A percentile compares a stretch with the other conserved stretches of the same genome.
Conservation (phyloP, 1,140 invertebrate genomes). For the Drosophila miranda region DNA sequence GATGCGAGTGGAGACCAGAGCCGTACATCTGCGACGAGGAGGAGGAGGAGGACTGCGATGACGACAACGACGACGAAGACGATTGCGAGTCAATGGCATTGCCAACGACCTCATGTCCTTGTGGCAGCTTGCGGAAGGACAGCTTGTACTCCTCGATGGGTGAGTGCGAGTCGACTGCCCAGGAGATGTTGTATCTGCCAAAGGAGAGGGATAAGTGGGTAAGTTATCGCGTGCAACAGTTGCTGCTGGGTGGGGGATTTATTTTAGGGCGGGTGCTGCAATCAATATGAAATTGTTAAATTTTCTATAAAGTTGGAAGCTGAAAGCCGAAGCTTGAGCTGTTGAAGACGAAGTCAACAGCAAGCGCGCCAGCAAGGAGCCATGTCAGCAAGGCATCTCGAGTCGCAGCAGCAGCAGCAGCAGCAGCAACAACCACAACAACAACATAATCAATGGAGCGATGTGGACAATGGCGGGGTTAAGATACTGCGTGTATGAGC, state of each 20-base stretch:
- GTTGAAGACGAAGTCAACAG: constrained; percentile 30
- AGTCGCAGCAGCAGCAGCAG: not conserved
- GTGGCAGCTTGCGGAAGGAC: constrained; percentile 85
- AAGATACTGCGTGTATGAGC: constrained; percentile 52
- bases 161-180: constrained; percentile 86
- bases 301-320: constrained; percentile 55
- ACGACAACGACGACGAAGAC: constrained; percentile 68
- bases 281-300: constrained; percentile 78
- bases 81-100: constrained; percentile 83
- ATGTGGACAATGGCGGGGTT: constrained; percentile 56
- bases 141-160: constrained; percentile 87
- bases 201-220: constrained; percentile 18
- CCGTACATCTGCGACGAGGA: constrained; percentile 67
- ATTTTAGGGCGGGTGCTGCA: constrained; percentile 49
- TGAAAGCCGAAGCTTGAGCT: constrained; percentile 9
- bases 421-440: constrained; percentile 16
- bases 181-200: constrained; percentile 86
- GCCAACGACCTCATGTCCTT: constrained; percentile 82
- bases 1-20: constrained; percentile 65
- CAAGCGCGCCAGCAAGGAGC: constrained; percentile 32
- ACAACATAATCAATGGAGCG: constrained; percentile 66
- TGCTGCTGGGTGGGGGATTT: constrained; percentile 48
- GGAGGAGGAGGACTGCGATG: constrained; percentile 63
- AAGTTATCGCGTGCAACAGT: constrained; percentile 69
- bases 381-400: not conserved